A percentile compares a stretch with the other conserved stretches of the same genome.
These are phyloP conservation scores for Sarcophilus harrisii DNA, from an alignment of 2,797 vertebrate species.

Conservation along the genomic window DNA sequence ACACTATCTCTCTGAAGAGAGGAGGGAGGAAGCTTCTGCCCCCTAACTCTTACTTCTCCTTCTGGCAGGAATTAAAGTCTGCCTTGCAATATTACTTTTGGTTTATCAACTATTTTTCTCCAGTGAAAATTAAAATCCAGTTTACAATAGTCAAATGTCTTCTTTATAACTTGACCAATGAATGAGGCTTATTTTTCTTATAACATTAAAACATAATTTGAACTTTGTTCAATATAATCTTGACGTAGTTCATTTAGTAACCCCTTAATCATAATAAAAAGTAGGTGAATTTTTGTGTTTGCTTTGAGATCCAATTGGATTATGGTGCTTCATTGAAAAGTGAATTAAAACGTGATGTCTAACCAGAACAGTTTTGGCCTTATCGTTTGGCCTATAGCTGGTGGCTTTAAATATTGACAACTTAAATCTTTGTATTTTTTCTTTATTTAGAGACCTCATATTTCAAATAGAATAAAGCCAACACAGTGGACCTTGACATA, in stretches of 20 bases:
- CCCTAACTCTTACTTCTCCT: not conserved
- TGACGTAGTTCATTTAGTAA: constrained; percentile 61
- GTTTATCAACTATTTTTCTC: constrained; percentile 61
- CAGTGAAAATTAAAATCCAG: constrained; percentile 64
- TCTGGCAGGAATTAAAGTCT: not conserved
- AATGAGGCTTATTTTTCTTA: constrained; percentile 53
- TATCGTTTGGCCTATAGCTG: constrained; percentile 67
- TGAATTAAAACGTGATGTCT: constrained; percentile 70
- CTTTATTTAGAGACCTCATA: constrained; percentile 48
- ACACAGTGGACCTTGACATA: constrained; percentile 69
- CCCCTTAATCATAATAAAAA: constrained; percentile 63
- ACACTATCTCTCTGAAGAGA: not conserved
- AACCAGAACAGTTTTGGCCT: constrained; percentile 68
- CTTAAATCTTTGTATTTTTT: not conserved
- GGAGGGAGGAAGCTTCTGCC: not conserved
- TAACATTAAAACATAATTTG: constrained; percentile 56
- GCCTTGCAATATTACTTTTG: constrained; percentile 65
- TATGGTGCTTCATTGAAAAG: constrained; percentile 78
- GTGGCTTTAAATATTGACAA: constrained; percentile 64
- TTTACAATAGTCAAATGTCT: constrained; percentile 74
- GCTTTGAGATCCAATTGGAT: constrained; percentile 47
- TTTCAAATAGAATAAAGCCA: constrained; percentile 46
- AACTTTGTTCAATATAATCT: constrained; percentile 70
- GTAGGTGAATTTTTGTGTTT: constrained; percentile 60
- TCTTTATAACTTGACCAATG: constrained; percentile 68